These are phyloP conservation scores for Lineus longissimus DNA, from an alignment of 1,140 invertebrate species.

Conservation along the genomic window DNA sequence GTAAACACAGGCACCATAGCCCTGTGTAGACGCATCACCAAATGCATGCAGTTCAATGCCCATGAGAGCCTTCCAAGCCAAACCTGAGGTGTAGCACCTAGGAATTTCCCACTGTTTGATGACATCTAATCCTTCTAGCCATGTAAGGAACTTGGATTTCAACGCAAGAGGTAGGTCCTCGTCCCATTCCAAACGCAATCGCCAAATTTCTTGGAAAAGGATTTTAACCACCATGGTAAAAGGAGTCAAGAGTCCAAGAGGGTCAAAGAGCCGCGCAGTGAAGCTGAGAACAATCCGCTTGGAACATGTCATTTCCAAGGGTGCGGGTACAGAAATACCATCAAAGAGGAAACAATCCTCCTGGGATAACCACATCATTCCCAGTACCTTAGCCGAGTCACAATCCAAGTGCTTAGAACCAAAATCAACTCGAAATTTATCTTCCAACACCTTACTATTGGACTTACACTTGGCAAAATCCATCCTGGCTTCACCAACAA, in stretches of 20 bases:
- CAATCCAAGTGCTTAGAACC: neutral
- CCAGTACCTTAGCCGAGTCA: neutral
- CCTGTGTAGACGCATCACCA: no score
- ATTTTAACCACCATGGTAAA: neutral
- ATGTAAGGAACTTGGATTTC: neutral
- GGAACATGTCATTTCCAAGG: neutral
- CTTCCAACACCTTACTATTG: neutral
- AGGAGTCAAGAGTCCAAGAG: neutral
- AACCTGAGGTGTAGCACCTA: neutral
- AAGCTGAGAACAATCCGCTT: slow-evolving; percentile 5
- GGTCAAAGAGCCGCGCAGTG: neutral
- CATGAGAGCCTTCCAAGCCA: no score
- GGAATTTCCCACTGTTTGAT: slow-evolving; percentile 1
- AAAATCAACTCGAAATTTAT: neutral
- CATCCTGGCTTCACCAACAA: neutral
- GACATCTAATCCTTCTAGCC: neutral
- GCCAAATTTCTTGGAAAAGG: neutral
- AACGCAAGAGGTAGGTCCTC: neutral
- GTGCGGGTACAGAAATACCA: neutral
- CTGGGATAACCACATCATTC: neutral
- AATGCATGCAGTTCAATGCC: no score
- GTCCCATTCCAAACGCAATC: neutral
- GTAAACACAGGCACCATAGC: no score
- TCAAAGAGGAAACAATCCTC: slow-evolving; percentile 9
- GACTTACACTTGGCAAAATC: neutral